Percentiles rank a stretch among this genome's conserved stretches.
phyloP scores from a whole-genome alignment of 2,888 invertebrate genomes.

The Caenorhabditis becei region DNA sequence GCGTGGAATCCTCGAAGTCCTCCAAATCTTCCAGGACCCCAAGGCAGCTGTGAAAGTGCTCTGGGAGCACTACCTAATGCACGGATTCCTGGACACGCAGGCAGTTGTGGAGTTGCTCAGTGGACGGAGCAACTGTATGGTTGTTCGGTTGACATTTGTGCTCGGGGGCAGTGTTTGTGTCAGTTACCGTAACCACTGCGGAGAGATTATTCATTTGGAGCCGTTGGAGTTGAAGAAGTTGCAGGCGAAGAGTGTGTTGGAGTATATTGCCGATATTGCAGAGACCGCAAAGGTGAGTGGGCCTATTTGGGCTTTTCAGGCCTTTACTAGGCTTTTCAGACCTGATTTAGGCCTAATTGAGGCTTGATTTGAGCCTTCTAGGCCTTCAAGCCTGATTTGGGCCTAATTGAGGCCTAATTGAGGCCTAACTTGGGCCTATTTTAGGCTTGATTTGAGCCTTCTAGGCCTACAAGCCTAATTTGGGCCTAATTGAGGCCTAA shows the following conservation, averaged over 20 bases:
- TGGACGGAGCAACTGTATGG: constrained; percentile 59
- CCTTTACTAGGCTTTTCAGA: neutral
- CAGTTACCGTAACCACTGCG: constrained; percentile 55
- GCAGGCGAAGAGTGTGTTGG: constrained; percentile 79
- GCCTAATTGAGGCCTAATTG: too few species aligned
- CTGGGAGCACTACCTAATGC: constrained; percentile 73
- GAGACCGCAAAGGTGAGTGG: constrained; percentile 74
- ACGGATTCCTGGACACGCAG: constrained; percentile 72
- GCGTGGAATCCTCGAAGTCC: constrained; percentile 76
- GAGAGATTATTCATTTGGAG: constrained; percentile 76
- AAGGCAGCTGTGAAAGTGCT: constrained; percentile 69
- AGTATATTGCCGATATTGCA: constrained; percentile 80
- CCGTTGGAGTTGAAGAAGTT: constrained; percentile 80
- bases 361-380: neutral
- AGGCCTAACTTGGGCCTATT: neutral
- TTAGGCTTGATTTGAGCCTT: neutral
- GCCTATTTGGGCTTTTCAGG: neutral
- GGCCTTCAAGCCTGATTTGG: too few species aligned
- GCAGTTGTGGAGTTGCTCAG: constrained; percentile 61
- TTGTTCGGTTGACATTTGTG: constrained; percentile 51
- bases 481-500: too few species aligned
- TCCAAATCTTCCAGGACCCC: constrained; percentile 77
- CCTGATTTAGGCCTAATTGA: too few species aligned
- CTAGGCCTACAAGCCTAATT: too few species aligned
- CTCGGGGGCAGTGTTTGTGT: constrained; percentile 66